Conservation (phyloP, 2,113 vertebrate species). For the Willisornis vidua region DNA sequence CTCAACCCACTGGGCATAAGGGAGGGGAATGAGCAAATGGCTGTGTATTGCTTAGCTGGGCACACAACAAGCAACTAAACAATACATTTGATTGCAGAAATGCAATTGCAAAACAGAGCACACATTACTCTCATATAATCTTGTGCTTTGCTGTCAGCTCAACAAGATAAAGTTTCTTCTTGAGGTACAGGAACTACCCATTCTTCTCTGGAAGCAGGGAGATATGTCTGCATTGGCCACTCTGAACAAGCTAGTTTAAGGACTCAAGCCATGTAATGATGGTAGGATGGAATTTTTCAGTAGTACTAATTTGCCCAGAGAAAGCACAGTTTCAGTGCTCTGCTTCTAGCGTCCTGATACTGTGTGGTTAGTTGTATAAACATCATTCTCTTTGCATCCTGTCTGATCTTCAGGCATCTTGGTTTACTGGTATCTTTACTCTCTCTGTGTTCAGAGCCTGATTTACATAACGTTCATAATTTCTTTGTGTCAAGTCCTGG, state of each 20-base stretch:
- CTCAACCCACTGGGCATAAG: rapidly evolving
- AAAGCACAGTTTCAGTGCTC: neutral
- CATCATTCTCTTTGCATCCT: neutral
- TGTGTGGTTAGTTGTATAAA: neutral
- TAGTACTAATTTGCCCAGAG: neutral
- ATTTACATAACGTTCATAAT: neutral
- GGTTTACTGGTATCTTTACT: neutral
- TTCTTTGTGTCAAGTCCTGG: neutral
- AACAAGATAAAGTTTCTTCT: neutral
- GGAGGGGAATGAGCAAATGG: rapidly evolving
- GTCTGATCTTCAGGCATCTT: neutral
- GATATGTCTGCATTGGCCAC: neutral
- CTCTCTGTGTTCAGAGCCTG: neutral
- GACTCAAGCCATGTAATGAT: neutral
- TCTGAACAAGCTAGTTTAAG: neutral
- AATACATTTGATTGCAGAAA: neutral
- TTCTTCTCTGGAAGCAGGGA: neutral
- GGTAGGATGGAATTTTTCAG: slow-evolving; percentile 26
- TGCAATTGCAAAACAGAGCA: neutral
- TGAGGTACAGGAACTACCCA: neutral
- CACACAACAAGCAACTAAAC: neutral
- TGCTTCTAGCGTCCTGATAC: neutral
- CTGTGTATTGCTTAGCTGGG: neutral
- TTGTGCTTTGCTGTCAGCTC: neutral
- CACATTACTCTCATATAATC: neutral